Conservation (phyloP, 2,113 vertebrate species). For the Sula dactylatra region DNA sequence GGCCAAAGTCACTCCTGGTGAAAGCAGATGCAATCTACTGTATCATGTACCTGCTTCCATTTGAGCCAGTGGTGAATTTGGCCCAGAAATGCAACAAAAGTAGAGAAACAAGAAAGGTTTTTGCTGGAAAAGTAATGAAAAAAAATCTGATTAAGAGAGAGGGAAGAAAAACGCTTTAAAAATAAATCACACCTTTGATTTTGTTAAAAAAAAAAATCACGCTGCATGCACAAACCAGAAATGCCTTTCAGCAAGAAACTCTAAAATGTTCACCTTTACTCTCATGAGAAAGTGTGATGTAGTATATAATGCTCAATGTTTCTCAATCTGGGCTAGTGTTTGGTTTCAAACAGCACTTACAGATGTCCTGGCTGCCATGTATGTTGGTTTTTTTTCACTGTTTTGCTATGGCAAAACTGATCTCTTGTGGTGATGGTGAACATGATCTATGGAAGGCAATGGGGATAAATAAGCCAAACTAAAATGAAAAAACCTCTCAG, state of each 20-base stretch:
- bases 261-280: constrained; percentile 51
- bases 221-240: constrained; percentile 37
- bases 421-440: background rate
- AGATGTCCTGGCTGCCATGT: background rate
- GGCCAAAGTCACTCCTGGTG: constrained; percentile 60
- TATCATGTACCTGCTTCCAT: constrained; percentile 43
- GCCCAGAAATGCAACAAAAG: constrained; percentile 44
- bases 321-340: background rate
- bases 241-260: constrained; percentile 23
- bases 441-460: background rate
- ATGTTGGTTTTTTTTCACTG: background rate
- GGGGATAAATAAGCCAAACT: background rate
- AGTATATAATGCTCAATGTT: background rate
- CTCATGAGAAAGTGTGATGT: constrained; percentile 3
- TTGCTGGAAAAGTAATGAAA: constrained; percentile 1
- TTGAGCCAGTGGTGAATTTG: constrained; percentile 55
- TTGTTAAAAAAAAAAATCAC: constrained; percentile 12
- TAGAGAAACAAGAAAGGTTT: constrained; percentile 38
- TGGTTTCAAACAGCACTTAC: background rate
- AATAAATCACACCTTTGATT: background rate
- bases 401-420: constrained; percentile 19
- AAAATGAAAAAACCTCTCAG: background rate
- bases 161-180: background rate
- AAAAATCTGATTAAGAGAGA: constrained; percentile 28
- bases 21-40: constrained; percentile 41